Base-by-base conservation (phyloP, 2,113 vertebrate genomes). In the Indicator maculatus region DNA sequence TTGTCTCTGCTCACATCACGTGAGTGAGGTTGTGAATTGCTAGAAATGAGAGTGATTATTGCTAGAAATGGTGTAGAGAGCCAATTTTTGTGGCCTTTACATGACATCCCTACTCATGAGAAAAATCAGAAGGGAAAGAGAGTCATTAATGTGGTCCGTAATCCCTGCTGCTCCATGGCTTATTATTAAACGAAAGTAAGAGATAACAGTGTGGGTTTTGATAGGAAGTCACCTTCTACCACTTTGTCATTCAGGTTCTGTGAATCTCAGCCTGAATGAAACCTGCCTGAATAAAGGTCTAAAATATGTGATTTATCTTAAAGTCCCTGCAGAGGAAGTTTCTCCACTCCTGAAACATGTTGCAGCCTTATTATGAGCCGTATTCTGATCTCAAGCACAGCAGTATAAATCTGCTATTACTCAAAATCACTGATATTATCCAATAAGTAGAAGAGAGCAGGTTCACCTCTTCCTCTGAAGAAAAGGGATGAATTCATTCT, bases 211-310 rank as follows among this genome's bases (percentile, higher is more conserved):
- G 27, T 78, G 69, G 2, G n/a, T 88, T 95, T 83, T 83, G 73
- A 52, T 79, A 78, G 53, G 80, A 91, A 93, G 79, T 86, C 89
- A 90, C 67, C 58, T 91, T 72, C 41, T 59, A 86, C 39, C 69
- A 92, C 73, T 92, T 87, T 88, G 76, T 75, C 79, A 50, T 76
- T 75, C 69, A 38, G 21, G 18, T 77, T 91, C 44, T 86, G 83
- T 88, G 73, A 86, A 93, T 50, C 30, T 95, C 71, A 91, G 16
- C 69, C 85, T 91, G 61, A 94, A 70, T 2, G 9, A 88, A 94
- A 89, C 39, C 79, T 94, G 83, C 50, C 63, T 91, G 87, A 91
- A 90, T 72, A 89, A 77, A 94, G 38, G 39, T 71, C 47, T 90
- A 83, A 95, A 93, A 58, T 3, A 2, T 36, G 26, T 87, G 26